A percentile compares a stretch with the other conserved stretches of the same genome.
Conservation (phyloP, 2,113 vertebrate species). For the Propithecus coquereli region DNA sequence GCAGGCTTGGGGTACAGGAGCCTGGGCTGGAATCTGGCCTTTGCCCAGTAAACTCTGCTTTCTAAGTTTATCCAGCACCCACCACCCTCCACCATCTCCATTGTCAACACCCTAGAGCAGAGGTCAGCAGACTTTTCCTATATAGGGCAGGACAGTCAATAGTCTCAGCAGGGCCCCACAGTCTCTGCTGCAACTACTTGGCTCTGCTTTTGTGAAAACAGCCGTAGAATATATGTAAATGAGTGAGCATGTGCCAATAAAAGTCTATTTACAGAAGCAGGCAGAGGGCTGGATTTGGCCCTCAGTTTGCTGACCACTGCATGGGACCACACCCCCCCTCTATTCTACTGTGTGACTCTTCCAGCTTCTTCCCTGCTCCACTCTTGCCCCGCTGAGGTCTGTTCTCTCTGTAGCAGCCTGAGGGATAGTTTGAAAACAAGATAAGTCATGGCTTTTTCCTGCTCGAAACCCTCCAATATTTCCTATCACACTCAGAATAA, state of each 20-base stretch:
- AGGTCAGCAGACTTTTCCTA: neutral
- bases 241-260: neutral
- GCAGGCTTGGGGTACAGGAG: neutral
- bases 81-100: neutral
- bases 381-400: neutral
- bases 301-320: neutral
- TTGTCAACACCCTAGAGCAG: neutral
- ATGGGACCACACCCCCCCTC: too few species aligned
- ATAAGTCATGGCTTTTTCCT: neutral
- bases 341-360: neutral
- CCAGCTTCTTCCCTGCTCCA: neutral
- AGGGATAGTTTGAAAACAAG: neutral
- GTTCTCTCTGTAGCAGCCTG: neutral
- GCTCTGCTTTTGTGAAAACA: neutral
- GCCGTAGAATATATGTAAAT: neutral
- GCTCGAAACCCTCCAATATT: neutral
- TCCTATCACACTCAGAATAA: neutral
- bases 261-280: neutral
- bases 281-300: neutral
- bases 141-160: accelerated
- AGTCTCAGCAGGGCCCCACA: neutral
- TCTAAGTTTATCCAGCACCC: neutral
- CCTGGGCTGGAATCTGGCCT: neutral
- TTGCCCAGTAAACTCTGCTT: neutral
- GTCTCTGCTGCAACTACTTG: neutral